Percentiles rank a stretch among this genome's conserved stretches.
phyloP scores from a whole-genome alignment of 2,888 invertebrate genomes.

The Zhengitettix transpicula region DNA sequence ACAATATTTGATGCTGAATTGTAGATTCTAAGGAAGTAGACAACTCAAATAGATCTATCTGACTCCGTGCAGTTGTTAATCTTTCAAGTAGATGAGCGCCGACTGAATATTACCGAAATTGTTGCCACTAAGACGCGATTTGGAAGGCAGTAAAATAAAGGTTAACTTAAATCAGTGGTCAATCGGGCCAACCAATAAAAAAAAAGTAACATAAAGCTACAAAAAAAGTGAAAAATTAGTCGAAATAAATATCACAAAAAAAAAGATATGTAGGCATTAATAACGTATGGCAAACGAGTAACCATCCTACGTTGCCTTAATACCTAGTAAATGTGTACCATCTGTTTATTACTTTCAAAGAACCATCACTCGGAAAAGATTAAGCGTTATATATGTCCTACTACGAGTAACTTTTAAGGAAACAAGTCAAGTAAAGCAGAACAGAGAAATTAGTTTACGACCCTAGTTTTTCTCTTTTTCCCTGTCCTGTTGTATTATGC shows the following conservation, averaged over 20 bases:
- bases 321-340: neutral
- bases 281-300: neutral
- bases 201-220: neutral
- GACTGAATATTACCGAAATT: too few species aligned
- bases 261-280: neutral
- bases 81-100: too few species aligned
- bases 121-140: too few species aligned
- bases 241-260: neutral
- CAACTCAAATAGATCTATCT: too few species aligned
- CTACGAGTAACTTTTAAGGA: neutral
- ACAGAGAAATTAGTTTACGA: neutral
- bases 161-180: too few species aligned
- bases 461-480: neutral
- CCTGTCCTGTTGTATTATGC: neutral
- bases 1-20: too few species aligned
- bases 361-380: neutral
- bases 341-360: neutral
- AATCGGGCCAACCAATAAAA: neutral
- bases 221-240: conserved; percentile 1
- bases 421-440: neutral
- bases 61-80: too few species aligned
- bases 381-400: neutral
- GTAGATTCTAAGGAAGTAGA: too few species aligned
- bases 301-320: neutral
- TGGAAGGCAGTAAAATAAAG: too few species aligned